Base-by-base conservation (phyloP, 1,140 invertebrate genomes). In the Callitettix versicolor region DNA sequence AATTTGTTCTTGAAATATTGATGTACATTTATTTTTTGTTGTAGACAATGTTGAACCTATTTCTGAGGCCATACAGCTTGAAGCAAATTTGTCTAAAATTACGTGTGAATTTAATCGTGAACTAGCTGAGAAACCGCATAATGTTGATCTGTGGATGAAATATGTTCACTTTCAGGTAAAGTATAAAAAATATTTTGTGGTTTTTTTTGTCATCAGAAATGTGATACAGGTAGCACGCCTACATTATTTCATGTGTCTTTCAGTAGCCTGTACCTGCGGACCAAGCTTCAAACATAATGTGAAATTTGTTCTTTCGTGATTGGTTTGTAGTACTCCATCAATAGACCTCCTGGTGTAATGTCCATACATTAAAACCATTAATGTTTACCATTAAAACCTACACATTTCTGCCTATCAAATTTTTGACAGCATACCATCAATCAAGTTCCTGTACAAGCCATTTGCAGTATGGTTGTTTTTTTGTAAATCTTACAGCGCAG, bases 151-250 rank as follows among this genome's bases (percentile, higher is more conserved):
- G 20, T 80, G 79, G 73, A 61, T 80, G 36, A 66, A 80, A 61
- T 81, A 79, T 62, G 61, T 77, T 7, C 60, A 74, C 21, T 76
- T 77, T 65, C 78, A 81, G 63, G 74, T 79, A 71, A n/a, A 63
- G 44, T 53, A 55, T 68, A 43, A 62, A 60, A 55, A 22, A 34
- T 18, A 17, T 55, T 36, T 7, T 15, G 24, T 26, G 2, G 38
- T 46, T 34, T 14, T 53, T 24, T 58, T 38, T 3, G 26, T 34
- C 36, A 57, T 9, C 30, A 21, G 9, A 15, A 58, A 54, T 43
- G 42, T 57, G 22, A 33, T 53, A 52, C 15, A 4, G 3, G 4
- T 20, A 43, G 5, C 30, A 26, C 21, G 22, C 5, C 50, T n/a
- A 40, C 11, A 2, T 18, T 36, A 12, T 17, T 20, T 17, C 34